A percentile compares a stretch with the other conserved stretches of the same genome.
These are phyloP conservation scores for Dysmachus trigonus DNA, from an alignment of 2,888 invertebrate genomes.

Conservation along the genomic window DNA sequence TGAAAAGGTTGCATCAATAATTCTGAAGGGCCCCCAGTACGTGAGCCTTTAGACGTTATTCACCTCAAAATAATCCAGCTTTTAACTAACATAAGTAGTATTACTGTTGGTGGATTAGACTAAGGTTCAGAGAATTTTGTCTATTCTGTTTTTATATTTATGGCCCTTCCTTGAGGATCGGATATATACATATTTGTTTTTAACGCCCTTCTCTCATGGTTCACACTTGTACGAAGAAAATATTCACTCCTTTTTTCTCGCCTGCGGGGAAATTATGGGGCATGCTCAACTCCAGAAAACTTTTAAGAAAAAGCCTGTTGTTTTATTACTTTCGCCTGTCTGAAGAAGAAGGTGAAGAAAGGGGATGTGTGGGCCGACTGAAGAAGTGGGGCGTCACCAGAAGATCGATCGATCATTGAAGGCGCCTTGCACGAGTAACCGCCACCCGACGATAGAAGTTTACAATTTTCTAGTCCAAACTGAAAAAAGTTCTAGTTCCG, in stretches of 20 bases:
- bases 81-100: too few relatives aligned
- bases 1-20: too few relatives aligned
- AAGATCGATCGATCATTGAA: background rate
- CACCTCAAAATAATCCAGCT: too few relatives aligned
- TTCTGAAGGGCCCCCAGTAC: too few relatives aligned
- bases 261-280: background rate
- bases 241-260: too few relatives aligned
- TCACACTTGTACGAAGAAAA: background rate
- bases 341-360: background rate
- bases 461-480: background rate
- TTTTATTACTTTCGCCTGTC: too few relatives aligned
- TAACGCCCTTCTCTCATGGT: background rate
- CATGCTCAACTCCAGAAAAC: background rate
- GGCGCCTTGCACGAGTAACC: background rate
- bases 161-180: background rate
- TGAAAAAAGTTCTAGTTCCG: background rate
- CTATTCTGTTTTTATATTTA: background rate
- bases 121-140: too few relatives aligned
- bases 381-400: background rate
- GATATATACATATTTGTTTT: too few relatives aligned
- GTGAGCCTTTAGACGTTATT: too few relatives aligned
- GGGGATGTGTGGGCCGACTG: background rate
- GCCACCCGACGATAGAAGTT: background rate
- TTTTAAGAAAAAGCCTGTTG: background rate
- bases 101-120: too few relatives aligned